Base-by-base conservation (phyloP, 2,888 invertebrate genomes). In the Fissipunctia ypsillon region DNA sequence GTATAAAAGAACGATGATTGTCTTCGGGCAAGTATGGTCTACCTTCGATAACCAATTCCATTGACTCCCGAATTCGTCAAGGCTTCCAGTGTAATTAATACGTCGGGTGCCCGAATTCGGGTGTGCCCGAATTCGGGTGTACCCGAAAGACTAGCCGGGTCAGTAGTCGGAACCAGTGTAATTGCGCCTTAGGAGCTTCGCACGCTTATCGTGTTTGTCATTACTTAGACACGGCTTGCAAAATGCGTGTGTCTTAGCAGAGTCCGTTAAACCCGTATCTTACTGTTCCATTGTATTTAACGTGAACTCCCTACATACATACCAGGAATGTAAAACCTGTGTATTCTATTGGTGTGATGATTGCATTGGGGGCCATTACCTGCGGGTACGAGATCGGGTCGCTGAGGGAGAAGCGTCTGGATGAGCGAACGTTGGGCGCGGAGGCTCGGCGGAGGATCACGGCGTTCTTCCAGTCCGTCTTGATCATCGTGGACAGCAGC, bases 401-500 rank as follows among this genome's bases (percentile, higher is more conserved):
- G 88, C 91, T 93, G 94, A 94, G 85, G 94, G 96, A 88, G 90
- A 95, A 89, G 86, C 92, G 90, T 82, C 91, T 86, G 88, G 89
- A 59, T 87, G 95, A 86, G 89, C 91, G 94, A 91, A 96, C 87
- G 90, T 92, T 90, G 90, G 95, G 96, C 91, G 95, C 92, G 75
- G 96, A 93, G 88, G 96, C 93, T 90, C 96, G 94, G 54, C 96
- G 93, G 89, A 94, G 81, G 72, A 91, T 89, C 90, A 97, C 92
- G 84, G 96, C 95, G 88, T 94, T 95, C 87, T 95, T 94, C 94
- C 98, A 96, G 95, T 98, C 97, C 90, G 97, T 98, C 97, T 98
- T 98, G 96, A 98, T 96, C 87, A 97, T 97, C 91, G 97, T 97
- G 93, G 97, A 97, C 96, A 98, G 97, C 93, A 98, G 97, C 98